Base-by-base conservation (phyloP, 2,888 invertebrate species). In the Campoplex nolae region DNA sequence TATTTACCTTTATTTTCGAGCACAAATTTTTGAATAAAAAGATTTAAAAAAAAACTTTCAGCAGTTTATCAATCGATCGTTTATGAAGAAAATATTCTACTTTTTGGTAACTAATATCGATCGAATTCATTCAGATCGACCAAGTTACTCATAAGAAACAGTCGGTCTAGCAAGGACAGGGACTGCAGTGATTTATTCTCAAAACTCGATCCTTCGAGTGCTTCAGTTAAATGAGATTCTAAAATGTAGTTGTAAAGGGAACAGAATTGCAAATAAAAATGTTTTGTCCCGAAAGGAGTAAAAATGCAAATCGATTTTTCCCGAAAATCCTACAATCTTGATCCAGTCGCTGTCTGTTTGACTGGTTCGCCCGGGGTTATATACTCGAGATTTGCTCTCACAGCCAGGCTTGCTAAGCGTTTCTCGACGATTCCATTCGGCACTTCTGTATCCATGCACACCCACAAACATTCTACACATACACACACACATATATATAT, bases 371-470 rank as follows among this genome's bases (percentile, higher is more conserved):
- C 74, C 23, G 56, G 45, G 73, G 70, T 18, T 42, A 80, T 23
- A 84, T 23, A 84, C 42, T 80, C 75, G 62, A 76, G 48, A 54
- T 65, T 62, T 54, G 18, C 56, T 74, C 67, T 32, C 48, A 42
- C 51, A 42, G 62, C 80, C 62, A 56, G 45, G 65, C 58, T 79
- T 23, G 84, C 67, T 75, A 80, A 80, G 84, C 84, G 62, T 84
- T 84, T 80, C 76, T 80, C 75, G 70, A 70, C 58, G 62, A 80
- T 80, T 78, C 42, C 67, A 65, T 45, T 35, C 51, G 58, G 68
- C 65, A 51, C 54, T 35, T 71, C 54, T n/a, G 32, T 67, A 51
- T 71, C 68, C 42, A 42, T 78, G 67, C 42, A 23, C 28, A 32
- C 9, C 28, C 8, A 45, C 71, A 68, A 74, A 42, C 42, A 42